A percentile compares a stretch with the other conserved stretches of the same genome.
These are phyloP conservation scores for Rutpela maculata DNA, from an alignment of 2,888 invertebrate genomes.

Conservation along the genomic window DNA sequence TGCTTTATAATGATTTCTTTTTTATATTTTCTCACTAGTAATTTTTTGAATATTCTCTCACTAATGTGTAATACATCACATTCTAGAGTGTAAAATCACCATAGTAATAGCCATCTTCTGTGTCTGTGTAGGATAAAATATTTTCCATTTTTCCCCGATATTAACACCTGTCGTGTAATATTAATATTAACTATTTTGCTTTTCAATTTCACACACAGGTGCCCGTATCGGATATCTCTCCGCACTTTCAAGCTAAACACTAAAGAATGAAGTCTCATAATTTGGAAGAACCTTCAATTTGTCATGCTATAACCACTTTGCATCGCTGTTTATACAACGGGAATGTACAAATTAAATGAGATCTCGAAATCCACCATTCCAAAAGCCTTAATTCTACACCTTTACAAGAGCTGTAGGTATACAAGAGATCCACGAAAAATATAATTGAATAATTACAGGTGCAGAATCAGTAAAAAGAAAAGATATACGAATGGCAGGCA, in stretches of 20 bases:
- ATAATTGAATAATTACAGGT: conserved; percentile 53
- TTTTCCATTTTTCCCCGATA: too few relatives aligned
- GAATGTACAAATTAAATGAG: conserved; percentile 33
- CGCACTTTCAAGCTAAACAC: background rate
- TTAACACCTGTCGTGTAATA: too few relatives aligned
- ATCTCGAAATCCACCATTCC: conserved; percentile 30
- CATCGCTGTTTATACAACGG: background rate
- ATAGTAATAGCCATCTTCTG: too few relatives aligned
- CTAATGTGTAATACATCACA: too few relatives aligned
- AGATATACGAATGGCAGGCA: conserved; percentile 57
- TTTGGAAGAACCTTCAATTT: background rate
- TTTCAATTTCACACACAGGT: background rate
- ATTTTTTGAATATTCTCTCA: too few relatives aligned
- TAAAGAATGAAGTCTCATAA: background rate
- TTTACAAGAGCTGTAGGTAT: conserved; percentile 25
- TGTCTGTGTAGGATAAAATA: too few relatives aligned
- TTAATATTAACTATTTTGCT: background rate
- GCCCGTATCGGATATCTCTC: background rate
- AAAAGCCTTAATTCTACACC: conserved; percentile 24
- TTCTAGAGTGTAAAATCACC: too few relatives aligned
- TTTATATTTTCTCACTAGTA: too few relatives aligned
- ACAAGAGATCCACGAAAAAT: conserved; percentile 39
- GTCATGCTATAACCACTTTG: background rate
- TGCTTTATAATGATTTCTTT: too few relatives aligned
- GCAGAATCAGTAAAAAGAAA: conserved; percentile 48